A percentile compares a stretch with the other conserved stretches of the same genome.
Evolutionary conservation across 2,888 invertebrate genomes (phyloP).

Genomic region (Agrochola lota): DNA sequence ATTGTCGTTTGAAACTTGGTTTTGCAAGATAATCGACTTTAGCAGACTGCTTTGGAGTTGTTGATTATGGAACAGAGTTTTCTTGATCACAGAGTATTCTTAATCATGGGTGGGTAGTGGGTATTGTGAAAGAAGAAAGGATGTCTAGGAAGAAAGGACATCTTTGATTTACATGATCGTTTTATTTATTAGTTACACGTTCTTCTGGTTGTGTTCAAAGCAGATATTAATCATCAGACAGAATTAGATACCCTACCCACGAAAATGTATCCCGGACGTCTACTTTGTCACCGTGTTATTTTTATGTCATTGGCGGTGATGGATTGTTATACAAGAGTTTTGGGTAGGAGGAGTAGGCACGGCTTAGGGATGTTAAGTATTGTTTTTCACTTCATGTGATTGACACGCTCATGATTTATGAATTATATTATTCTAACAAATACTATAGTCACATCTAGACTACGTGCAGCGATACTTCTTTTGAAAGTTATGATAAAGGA

Average conservation of each 20-base stretch:
- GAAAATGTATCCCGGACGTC: conserved; percentile 30
- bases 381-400: neutral
- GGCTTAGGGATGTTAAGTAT: neutral
- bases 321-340: conserved; percentile 15
- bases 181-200: neutral
- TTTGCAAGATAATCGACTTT: neutral
- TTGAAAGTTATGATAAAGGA: too few relatives aligned
- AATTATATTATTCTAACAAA: neutral
- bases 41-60: neutral
- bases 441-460: neutral
- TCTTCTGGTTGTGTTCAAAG: conserved; percentile 4
- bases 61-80: neutral
- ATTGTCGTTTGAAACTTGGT: neutral
- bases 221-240: conserved; percentile 30
- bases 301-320: conserved; percentile 38
- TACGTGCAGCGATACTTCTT: too few relatives aligned
- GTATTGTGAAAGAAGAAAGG: neutral
- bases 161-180: neutral
- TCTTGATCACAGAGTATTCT: neutral
- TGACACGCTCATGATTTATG: neutral
- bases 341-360: conserved; percentile 3
- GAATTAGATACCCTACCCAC: conserved; percentile 32
- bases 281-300: conserved; percentile 34
- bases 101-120: neutral
- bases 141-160: neutral